Evolutionary conservation across 1,140 invertebrate species (phyloP), one percentile per base, ranked within the genome.

Genomic region (Caenorhabditis latens): DNA sequence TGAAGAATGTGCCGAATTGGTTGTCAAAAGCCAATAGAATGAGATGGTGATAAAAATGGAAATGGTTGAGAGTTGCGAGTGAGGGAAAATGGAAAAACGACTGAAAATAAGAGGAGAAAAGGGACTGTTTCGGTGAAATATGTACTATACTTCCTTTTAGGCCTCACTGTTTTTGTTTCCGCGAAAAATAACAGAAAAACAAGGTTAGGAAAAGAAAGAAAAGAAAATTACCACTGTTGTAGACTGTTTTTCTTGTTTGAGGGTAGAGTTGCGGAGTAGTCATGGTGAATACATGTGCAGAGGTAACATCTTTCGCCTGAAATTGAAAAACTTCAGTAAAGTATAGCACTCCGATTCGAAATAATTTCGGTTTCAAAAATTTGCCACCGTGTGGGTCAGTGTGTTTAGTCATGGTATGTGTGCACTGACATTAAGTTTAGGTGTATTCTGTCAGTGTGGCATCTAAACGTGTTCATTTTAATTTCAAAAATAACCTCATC

Each of bases 21-120:
- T 46, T 75, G 67, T 11, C 42, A 75, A 75, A 75, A 75, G 67
- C 67, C 48, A 75, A 75, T 75, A 75, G 42, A 48, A 58, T 75
- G 67, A 75, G 40, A 58, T 46, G 67, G 4, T 85, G 84, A 67
- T 65, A 85, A 85, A 67, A 85, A 85, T 67, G 61, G 63, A 61
- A 85, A 63, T 46, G 42, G 21, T 71, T 48, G 65, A 13, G 24
- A 43, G 55, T 84, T 65, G 8, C 7, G 48, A 58, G 4, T 61
- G 24, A 75, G 46, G 4, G 1, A 8, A 46, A 75, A 75, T 21
- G 4, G 1, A 8, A 46, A 75, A 46, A 48, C n/a, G 42, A 1
- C 5, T n/a, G 5, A n/a, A 75, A 48, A 75, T 8, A 40, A n/a
- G 32, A 32, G 42, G 19, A 58, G 50, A 11, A 16, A 11, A 16